Evolutionary conservation across 2,888 invertebrate species (phyloP).

Genomic region (Pristionchus arcanus): DNA sequence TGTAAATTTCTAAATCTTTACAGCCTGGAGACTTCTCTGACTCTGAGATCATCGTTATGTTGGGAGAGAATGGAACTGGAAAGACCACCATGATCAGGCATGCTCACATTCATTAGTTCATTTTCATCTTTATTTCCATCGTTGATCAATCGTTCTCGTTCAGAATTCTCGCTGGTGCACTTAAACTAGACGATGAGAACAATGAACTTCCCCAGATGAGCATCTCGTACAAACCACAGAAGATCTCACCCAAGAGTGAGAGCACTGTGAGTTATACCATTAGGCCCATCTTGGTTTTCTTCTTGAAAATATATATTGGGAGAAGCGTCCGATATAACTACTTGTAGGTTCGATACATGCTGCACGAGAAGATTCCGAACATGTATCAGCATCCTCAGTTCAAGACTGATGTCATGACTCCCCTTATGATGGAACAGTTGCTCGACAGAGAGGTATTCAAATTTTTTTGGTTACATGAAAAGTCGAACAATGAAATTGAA

Average conservation of each 20-base stretch:
- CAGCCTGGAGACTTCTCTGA: constrained; percentile 94
- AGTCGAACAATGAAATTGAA: background rate
- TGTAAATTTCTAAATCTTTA: background rate
- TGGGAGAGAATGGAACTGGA: constrained; percentile 97
- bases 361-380: constrained; percentile 97
- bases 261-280: constrained; percentile 84
- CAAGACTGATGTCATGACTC: constrained; percentile 97
- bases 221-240: constrained; percentile 99
- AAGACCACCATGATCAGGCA: constrained; percentile 95
- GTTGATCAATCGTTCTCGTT: background rate
- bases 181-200: constrained; percentile 89
- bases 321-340: no score
- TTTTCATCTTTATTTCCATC: background rate
- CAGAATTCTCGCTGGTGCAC: constrained; percentile 95
- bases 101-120: background rate
- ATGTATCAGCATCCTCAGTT: constrained; percentile 98
- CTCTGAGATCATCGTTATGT: constrained; percentile 97
- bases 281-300: background rate
- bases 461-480: background rate
- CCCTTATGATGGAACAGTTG: constrained; percentile 76
- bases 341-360: constrained; percentile 87
- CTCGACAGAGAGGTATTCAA: constrained; percentile 71
- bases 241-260: constrained; percentile 97
- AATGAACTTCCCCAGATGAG: constrained; percentile 89
- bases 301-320: no score